These are phyloP conservation scores for Caenorhabditis becei DNA, from an alignment of 2,888 invertebrate species.

Conservation along the genomic window DNA sequence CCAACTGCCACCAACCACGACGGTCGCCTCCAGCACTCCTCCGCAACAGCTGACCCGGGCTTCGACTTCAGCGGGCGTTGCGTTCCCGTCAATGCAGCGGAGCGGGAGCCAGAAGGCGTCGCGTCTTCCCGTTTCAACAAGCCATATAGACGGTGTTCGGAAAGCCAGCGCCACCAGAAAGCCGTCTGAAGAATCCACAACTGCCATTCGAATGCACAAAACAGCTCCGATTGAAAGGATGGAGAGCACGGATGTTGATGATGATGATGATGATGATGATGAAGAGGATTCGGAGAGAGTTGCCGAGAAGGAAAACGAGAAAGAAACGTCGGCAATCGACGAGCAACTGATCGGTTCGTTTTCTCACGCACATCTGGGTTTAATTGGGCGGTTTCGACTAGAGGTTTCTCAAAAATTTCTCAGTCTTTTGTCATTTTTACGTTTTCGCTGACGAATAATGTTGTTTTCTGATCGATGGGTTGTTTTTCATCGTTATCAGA, in stretches of 20 bases:
- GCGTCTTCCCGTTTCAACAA: slow-evolving; percentile 62
- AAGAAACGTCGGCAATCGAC: slow-evolving; percentile 16
- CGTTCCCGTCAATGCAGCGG: slow-evolving; percentile 73
- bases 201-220: slow-evolving; percentile 50
- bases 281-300: slow-evolving; percentile 7
- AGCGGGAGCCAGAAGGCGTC: slow-evolving; percentile 42
- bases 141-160: slow-evolving; percentile 62
- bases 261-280: slow-evolving; percentile 7
- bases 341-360: slow-evolving; percentile 52
- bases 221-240: slow-evolving; percentile 50
- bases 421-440: not conserved
- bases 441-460: not conserved
- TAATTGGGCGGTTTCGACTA: slow-evolving; percentile 17
- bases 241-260: slow-evolving; percentile 47
- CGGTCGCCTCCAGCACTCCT: slow-evolving; percentile 57
- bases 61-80: slow-evolving; percentile 69
- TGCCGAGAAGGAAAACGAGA: slow-evolving; percentile 50
- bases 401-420: not conserved
- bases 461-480: not conserved
- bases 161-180: slow-evolving; percentile 14
- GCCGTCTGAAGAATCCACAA: slow-evolving; percentile 42
- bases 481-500: slow-evolving; percentile 2
- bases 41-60: slow-evolving; percentile 53
- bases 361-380: slow-evolving; percentile 36
- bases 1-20: slow-evolving; percentile 74